A percentile compares a stretch with the other conserved stretches of the same genome.
Evolutionary conservation across 1,140 invertebrate genomes (phyloP).

Genomic region (Ladona fulva): DNA sequence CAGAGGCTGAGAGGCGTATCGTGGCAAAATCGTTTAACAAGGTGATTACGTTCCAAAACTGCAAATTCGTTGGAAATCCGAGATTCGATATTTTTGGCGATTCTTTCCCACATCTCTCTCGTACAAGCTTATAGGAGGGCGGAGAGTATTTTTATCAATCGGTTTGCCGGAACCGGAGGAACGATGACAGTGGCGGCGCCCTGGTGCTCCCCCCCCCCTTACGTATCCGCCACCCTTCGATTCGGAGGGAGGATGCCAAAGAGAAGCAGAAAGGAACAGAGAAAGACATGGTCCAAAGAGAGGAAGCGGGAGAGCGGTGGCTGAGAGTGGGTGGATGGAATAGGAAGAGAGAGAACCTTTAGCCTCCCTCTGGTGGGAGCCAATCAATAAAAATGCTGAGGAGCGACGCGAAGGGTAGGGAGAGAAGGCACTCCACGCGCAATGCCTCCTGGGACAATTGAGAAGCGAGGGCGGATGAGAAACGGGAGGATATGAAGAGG

Average conservation of each 20-base stretch:
- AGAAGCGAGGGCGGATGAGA: neutral
- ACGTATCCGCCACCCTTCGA: neutral
- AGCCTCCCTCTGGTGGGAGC: neutral
- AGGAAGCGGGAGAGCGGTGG: neutral
- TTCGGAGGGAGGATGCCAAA: neutral
- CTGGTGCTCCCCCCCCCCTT: neutral
- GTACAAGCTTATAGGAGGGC: too few species aligned
- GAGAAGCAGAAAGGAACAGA: neutral
- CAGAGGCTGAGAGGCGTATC: too few species aligned
- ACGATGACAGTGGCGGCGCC: too few species aligned
- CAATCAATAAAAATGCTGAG: constrained; percentile 5
- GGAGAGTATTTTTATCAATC: too few species aligned
- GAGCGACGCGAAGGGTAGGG: neutral
- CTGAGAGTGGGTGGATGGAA: neutral
- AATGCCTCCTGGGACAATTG: neutral
- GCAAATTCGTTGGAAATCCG: too few species aligned
- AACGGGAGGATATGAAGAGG: neutral
- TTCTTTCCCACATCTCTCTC: too few species aligned
- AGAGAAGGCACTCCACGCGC: neutral
- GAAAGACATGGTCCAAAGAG: neutral
- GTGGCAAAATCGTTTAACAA: too few species aligned
- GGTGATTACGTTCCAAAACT: too few species aligned
- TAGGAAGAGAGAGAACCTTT: neutral
- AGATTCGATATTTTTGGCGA: too few species aligned
- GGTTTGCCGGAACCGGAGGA: too few species aligned